Percentiles rank a stretch among this genome's conserved stretches.
Conservation (phyloP, 30 jellyfish, hydroid and myxozoan species). For the Mastigias papua region DNA sequence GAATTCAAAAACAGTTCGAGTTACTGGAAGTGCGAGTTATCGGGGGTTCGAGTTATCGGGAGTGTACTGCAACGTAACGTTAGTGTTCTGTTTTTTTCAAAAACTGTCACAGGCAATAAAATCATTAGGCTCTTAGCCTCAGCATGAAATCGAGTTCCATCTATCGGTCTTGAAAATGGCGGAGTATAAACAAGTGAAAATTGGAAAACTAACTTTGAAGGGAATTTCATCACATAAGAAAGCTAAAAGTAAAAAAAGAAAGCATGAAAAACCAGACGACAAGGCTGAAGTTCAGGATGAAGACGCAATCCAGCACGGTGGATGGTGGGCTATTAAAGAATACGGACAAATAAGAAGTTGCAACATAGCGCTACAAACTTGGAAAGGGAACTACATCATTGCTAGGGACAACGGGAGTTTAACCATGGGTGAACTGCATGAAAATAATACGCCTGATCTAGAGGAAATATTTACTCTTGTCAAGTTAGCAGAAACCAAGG, state of each 20-base stretch:
- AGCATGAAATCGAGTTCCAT: too few species aligned
- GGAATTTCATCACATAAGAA: conserved; percentile 71
- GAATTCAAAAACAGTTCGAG: too few species aligned
- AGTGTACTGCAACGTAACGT: too few species aligned
- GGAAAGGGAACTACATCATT: conserved; percentile 58
- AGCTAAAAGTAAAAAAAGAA: conserved; percentile 44
- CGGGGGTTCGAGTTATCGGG: too few species aligned
- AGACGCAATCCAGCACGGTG: conserved; percentile 90
- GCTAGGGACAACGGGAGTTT: conserved; percentile 92
- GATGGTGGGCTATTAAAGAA: conserved; percentile 95
- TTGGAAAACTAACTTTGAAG: conserved; percentile 87
- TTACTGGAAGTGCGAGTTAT: too few species aligned
- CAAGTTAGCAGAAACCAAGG: conserved; percentile 75
- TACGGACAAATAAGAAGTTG: conserved; percentile 79
- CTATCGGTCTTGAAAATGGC: conserved; percentile 77
- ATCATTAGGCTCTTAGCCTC: too few species aligned
- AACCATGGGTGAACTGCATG: conserved; percentile 74
- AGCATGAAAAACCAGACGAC: conserved; percentile 44
- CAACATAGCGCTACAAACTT: conserved; percentile 79
- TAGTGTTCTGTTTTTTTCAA: too few species aligned
- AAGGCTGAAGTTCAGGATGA: conserved; percentile 68
- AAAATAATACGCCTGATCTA: conserved; percentile 62
- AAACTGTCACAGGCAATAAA: too few species aligned
- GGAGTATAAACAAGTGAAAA: conserved; percentile 88
- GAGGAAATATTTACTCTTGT: conserved; percentile 89